Conservation (phyloP, 2,888 invertebrate genomes). For the Colostygia pectinataria region DNA sequence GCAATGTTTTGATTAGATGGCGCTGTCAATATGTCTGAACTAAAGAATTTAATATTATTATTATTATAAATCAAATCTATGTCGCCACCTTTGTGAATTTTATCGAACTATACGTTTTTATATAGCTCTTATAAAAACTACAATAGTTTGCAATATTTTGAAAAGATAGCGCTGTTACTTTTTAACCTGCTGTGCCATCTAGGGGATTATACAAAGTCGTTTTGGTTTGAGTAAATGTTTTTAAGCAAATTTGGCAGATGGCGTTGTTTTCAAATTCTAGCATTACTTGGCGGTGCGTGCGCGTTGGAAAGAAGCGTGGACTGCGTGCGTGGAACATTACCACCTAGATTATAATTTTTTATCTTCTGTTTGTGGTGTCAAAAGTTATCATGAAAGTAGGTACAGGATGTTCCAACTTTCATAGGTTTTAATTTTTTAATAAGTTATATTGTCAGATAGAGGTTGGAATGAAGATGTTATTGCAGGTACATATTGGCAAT, state of each 20-base stretch:
- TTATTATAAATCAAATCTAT: too few relatives aligned
- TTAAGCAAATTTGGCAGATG: neutral
- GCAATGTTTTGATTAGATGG: neutral
- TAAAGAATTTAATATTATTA: too few relatives aligned
- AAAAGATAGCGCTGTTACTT: slow-evolving; percentile 1
- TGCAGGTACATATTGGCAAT: too few relatives aligned
- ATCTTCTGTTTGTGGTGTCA: slow-evolving; percentile 8
- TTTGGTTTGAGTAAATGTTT: too few relatives aligned
- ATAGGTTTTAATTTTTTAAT: neutral
- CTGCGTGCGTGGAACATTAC: too few relatives aligned
- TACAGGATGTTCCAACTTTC: slow-evolving; percentile 4
- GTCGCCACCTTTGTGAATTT: slow-evolving; percentile 27
- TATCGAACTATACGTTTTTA: neutral
- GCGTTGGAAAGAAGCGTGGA: too few relatives aligned
- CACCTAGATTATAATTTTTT: too few relatives aligned
- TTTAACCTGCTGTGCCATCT: neutral
- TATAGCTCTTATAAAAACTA: neutral
- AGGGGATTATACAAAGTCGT: too few relatives aligned
- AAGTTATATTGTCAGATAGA: too few relatives aligned
- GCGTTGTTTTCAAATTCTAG: neutral
- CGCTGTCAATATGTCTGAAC: too few relatives aligned
- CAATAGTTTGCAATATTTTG: neutral
- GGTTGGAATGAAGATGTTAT: too few relatives aligned
- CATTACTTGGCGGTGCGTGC: too few relatives aligned
- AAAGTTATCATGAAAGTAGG: slow-evolving; percentile 6